Conservation (phyloP, 2,797 vertebrate genomes). For the Manis pentadactyla region DNA sequence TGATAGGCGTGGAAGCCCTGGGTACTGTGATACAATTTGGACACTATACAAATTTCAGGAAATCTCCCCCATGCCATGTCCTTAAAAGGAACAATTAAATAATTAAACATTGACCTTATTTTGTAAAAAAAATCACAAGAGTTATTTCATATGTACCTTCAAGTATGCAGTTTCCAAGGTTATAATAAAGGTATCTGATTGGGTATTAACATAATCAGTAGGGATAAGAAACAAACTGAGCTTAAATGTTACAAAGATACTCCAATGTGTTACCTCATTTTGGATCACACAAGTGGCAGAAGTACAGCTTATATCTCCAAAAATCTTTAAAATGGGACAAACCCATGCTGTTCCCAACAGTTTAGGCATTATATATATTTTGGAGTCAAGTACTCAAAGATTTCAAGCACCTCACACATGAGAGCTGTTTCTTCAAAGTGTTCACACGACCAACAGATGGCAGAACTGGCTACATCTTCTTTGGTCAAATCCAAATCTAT, state of each 20-base stretch:
- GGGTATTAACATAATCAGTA: not conserved
- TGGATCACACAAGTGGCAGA: not conserved
- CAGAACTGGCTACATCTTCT: constrained; percentile 8
- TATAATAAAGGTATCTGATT: not conserved
- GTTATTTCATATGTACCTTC: not conserved
- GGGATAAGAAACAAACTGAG: not conserved
- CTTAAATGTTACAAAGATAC: not conserved
- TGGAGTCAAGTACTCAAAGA: not conserved
- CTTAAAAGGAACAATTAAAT: constrained; percentile 5
- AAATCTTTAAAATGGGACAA: not conserved
- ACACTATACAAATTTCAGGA: not conserved
- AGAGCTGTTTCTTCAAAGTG: constrained; percentile 24
- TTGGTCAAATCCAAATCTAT: not conserved
- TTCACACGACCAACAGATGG: constrained; percentile 45
- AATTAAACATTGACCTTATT: constrained; percentile 17
- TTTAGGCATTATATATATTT: not conserved
- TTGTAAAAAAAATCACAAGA: not conserved
- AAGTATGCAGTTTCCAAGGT: not conserved
- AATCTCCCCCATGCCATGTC: not conserved
- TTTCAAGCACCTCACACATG: not conserved
- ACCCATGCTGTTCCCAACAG: not conserved
- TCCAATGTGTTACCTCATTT: not conserved
- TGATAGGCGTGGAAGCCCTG: not conserved
- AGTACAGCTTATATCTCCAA: not conserved
- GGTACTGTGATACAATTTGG: not conserved